Base-by-base conservation (phyloP, 2,797 vertebrate genomes). In the Macrochelys suwanniensis region DNA sequence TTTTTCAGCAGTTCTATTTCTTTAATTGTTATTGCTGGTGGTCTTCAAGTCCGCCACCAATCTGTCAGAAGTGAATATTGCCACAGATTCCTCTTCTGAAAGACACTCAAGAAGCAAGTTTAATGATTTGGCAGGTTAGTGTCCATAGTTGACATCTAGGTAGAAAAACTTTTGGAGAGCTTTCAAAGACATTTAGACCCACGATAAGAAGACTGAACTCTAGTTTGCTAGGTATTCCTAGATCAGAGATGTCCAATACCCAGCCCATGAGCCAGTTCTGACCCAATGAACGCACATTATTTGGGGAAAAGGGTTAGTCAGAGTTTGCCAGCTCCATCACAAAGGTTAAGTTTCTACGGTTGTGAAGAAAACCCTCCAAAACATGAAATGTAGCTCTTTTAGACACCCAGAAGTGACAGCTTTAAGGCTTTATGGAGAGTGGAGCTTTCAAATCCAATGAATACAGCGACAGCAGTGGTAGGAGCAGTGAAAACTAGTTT, bases 271-370 rank as follows among this genome's bases (percentile, higher is more conserved):
- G 79, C 89, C 51, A 47, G 88, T 59, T 91, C 95, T 94, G 85
- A 94, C 89, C 2, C 3, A 88, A 82, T 84, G 82, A 88, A 96
- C 84, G 84, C 86, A 95, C 94, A 78, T 91, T 81, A 11, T 59
- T 11, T 31, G 57, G 57, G 57, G 57, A 13, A 28, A 28, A 28
- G 5, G 57, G 11, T 26, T 59, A 47, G 56, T 3, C 50, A 26
- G 47, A 68, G 37, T 84, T 54, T 85, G 93, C 92, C 96, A 94
- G 74, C 33, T 93, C 78, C 90, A 95, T 65, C 92, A 93, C 65
- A 93, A 94, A 87, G 94, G 87, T 56, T 71, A 90, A 56, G n/a
- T 68, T 77, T 53, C 54, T 49, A 2, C 0, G 76, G 53, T 12
- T 93, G 88, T 88, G 93, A 96, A 84, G 81, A 80, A 50, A 88